Conservation (phyloP, 2,113 vertebrate species). For the Maccullochella peelii region DNA sequence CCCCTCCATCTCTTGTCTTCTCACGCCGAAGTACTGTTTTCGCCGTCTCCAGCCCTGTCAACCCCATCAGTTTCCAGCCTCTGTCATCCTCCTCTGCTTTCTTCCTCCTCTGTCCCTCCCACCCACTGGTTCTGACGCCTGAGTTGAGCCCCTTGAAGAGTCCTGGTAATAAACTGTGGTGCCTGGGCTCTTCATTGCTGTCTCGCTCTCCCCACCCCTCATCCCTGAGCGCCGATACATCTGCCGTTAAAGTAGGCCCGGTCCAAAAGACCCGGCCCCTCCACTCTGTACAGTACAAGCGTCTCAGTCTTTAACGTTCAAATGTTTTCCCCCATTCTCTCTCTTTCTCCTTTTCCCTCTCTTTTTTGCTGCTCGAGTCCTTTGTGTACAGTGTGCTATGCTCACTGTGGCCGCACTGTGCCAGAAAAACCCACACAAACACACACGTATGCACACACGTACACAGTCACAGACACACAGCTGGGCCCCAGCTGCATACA, state of each 20-base stretch:
- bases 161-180: constrained; percentile 82
- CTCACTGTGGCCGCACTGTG: constrained; percentile 83
- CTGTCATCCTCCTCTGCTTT: constrained; percentile 66
- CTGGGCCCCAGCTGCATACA: constrained; percentile 88
- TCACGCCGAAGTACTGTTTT: constrained; percentile 57
- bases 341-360: constrained; percentile 44
- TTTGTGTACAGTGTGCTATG: constrained; percentile 80
- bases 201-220: constrained; percentile 75
- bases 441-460: constrained; percentile 71
- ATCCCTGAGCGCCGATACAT: constrained; percentile 70
- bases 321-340: constrained; percentile 51
- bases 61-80: constrained; percentile 71
- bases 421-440: constrained; percentile 83
- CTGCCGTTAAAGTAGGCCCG: constrained; percentile 58
- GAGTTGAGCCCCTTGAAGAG: constrained; percentile 77
- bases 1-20: constrained; percentile 45
- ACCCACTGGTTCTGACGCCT: constrained; percentile 80
- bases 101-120: constrained; percentile 65
- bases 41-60: constrained; percentile 69
- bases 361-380: constrained; percentile 72
- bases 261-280: constrained; percentile 66
- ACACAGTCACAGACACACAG: constrained; percentile 84
- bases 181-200: constrained; percentile 80
- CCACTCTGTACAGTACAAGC: constrained; percentile 67
- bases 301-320: constrained; percentile 60